These are phyloP conservation scores for Machimus rusticus DNA, from an alignment of 2,888 invertebrate genomes.

Conservation along the genomic window DNA sequence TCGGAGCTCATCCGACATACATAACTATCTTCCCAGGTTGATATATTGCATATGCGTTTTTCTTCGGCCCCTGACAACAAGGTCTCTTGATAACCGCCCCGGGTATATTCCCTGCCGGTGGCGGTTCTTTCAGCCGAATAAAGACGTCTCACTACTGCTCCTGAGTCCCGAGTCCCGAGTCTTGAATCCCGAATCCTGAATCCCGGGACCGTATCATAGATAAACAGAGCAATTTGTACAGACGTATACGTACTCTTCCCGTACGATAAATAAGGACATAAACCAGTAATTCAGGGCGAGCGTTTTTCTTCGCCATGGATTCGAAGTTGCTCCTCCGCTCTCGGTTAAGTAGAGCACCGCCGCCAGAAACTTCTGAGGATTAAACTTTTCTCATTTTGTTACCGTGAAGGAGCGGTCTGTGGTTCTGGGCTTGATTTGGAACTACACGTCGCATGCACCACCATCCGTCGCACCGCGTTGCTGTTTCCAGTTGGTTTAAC, in stretches of 20 bases:
- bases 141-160: conserved; percentile 24
- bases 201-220: conserved; percentile 32
- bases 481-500: conserved; percentile 12
- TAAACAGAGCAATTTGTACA: conserved; percentile 35
- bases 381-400: conserved; percentile 33
- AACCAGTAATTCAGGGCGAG: conserved; percentile 16
- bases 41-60: conserved; percentile 44
- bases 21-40: conserved; percentile 34
- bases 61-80: conserved; percentile 28
- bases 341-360: conserved; percentile 15
- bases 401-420: not conserved
- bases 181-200: not conserved
- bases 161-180: not conserved
- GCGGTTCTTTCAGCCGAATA: not conserved
- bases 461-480: not conserved
- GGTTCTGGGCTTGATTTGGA: conserved; percentile 14
- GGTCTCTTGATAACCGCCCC: conserved; percentile 5
- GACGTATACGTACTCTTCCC: conserved; percentile 10
- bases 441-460: not conserved
- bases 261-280: conserved; percentile 20
- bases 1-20: conserved; percentile 13
- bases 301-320: not conserved
- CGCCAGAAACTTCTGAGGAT: conserved; percentile 28
- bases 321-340: conserved; percentile 17
- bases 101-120: not conserved